Evolutionary conservation across 2,888 invertebrate species (phyloP).

Genomic region (Macaria notata): DNA sequence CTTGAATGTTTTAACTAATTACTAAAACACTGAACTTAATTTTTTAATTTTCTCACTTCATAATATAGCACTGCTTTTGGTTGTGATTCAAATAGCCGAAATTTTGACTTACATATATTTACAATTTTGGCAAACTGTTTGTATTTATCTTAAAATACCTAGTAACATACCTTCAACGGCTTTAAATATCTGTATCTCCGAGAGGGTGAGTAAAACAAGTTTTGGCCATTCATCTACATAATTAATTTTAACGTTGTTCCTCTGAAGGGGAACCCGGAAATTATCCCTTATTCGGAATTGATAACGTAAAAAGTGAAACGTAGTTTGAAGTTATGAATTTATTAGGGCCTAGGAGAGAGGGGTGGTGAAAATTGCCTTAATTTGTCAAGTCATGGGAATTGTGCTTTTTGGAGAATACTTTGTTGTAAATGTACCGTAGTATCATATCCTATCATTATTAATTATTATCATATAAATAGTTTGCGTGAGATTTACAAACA

Average conservation of each 20-base stretch:
- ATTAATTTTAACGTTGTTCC: slow-evolving; percentile 11
- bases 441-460: no score
- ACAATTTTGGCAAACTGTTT: no score
- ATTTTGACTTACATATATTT: no score
- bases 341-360: slow-evolving; percentile 7
- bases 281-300: slow-evolving; percentile 13
- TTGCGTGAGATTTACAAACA: no score
- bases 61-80: no score
- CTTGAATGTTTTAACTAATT: no score
- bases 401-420: neutral
- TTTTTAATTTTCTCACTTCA: no score
- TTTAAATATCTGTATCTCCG: neutral
- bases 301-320: slow-evolving; percentile 13
- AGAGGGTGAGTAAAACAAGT: slow-evolving; percentile 7
- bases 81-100: no score
- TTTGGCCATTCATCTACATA: slow-evolving; percentile 10
- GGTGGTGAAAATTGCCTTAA: slow-evolving; percentile 7
- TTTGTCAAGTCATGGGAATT: slow-evolving; percentile 8
- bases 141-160: no score
- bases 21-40: no score
- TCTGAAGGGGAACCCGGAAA: slow-evolving; percentile 8
- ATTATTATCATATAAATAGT: no score
- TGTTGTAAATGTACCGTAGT: no score
- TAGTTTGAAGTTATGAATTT: slow-evolving; percentile 14
- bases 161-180: neutral